Base-by-base conservation (phyloP, 2,113 vertebrate species). In the Amblyopsis rosae region DNA sequence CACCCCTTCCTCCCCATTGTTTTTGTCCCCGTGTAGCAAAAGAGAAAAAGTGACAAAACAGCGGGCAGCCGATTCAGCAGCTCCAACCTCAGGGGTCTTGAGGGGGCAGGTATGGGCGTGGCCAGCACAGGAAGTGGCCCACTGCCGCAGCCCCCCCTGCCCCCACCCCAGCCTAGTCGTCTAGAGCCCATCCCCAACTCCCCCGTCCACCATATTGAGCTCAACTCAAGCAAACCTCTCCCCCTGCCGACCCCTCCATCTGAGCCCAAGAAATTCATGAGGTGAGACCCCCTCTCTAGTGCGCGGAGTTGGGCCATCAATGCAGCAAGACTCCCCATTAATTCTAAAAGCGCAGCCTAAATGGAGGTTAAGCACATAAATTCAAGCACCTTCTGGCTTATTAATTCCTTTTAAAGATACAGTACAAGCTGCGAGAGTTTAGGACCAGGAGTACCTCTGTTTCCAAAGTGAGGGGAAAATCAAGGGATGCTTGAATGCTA, bases 21-120 rank as follows among this genome's bases (percentile, higher is more conserved):
- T 48, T 62, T 17, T 79, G 67, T 69, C 94, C 92, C 88, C 94
- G 94, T 95, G 93, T 98, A 99, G 97, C 98, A 98, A 98, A 99
- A 98, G 96, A 95, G 96, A 97, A 98, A 98, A 95, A 98, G 94
- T 59, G 96, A 99, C 94, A 98, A 98, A 90, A 92, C 95, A 75
- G 89, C 96, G 92, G 94, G 78, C 76, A 82, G 95, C 95, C 94
- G 97, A 93, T 96, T 99, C 95, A 95, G 96, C 95, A 97, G 95
- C 94, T 94, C 95, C 91, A 98, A 95, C 95, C 92, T 98, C 91
- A 96, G 94, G 95, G 95, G 94, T 90, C 91, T 95, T 95, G 96
- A 97, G 90, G 94, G 95, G 88, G 91, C 95, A 84, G 96, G 97
- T 87, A 85, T 94, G 92, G 96, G 82, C 17, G 68, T 82, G 82